Conservation (phyloP, 1,140 invertebrate species). For the Neodiprion virginianus region DNA sequence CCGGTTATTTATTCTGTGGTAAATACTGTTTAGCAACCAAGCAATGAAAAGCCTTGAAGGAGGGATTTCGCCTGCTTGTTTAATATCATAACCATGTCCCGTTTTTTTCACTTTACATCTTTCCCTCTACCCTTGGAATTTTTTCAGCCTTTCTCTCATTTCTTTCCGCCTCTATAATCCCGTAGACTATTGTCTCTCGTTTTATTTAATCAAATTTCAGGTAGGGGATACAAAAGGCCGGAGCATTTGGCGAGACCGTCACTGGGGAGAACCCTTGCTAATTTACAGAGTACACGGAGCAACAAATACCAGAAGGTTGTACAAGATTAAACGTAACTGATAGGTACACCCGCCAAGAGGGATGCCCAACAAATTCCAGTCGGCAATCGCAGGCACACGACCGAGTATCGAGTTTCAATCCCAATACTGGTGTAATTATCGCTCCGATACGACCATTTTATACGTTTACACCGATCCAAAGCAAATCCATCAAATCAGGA, state of each 20-base stretch:
- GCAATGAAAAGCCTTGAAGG: too few relatives aligned
- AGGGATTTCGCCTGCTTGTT: background rate
- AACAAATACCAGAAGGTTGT: background rate
- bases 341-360: background rate
- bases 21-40: too few relatives aligned
- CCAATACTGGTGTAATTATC: too few relatives aligned
- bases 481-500: too few relatives aligned
- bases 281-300: slow-evolving; percentile 1
- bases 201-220: background rate
- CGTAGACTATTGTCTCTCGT: background rate
- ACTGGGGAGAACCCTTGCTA: background rate
- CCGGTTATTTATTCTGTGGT: too few relatives aligned
- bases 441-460: too few relatives aligned
- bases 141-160: background rate
- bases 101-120: background rate
- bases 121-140: background rate
- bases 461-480: too few relatives aligned
- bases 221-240: background rate
- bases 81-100: background rate
- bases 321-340: background rate
- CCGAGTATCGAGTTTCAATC: too few relatives aligned
- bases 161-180: background rate
- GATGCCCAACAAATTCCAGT: too few relatives aligned
- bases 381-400: too few relatives aligned
- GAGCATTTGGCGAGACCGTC: background rate